Evolutionary conservation across 2,888 invertebrate genomes (phyloP), one percentile per base, ranked within the genome.

Genomic region (Gymnosoma rotundatum): DNA sequence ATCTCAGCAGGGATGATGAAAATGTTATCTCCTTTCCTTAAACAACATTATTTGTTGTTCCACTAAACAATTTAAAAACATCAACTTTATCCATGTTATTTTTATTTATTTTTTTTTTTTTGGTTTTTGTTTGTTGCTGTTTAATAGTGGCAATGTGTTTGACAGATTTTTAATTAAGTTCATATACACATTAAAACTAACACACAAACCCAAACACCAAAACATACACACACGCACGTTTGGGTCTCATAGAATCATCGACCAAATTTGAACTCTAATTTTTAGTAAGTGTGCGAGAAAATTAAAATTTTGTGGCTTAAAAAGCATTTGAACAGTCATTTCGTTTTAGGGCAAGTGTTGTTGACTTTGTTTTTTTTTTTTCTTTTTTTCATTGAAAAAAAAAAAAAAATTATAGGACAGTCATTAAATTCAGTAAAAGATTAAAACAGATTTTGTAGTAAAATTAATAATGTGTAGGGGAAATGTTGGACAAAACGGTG

Each of bases 121-220:
- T n/a, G n/a, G n/a, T 25, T 25, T 25, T 25, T 25, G 25, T 52
- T 52, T 52, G 16, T n/a, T 48, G 45, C 45, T 48, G 16, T 8
- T 52, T 52, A 18, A 52, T 52, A 20, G 50, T 18, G n/a, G 50
- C 18, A 52, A 18, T 52, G 50, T 20, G 8, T 52, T 52, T 52
- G 36, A 52, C 32, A 38, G 52, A 36, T 67, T 64, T 52, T 67
- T 52, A 67, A 52, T 52, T 52, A 52, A 52, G n/a, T 20, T 52
- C n/a, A 50, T 52, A 52, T 52, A 25, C 25, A 14, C 25, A 16
- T 16, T 25, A 14, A 25, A 25, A 25, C 25, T 25, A 56, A 16
- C 16, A 25, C 25, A 16, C 25, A 16, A 12, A 56, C 12, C 0
- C 56, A 56, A 1, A 25, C 56, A 32, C 32, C 25, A 16, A 56